phyloP scores from a whole-genome alignment of 2,888 invertebrate species.

The Epirrhoe alternata region DNA sequence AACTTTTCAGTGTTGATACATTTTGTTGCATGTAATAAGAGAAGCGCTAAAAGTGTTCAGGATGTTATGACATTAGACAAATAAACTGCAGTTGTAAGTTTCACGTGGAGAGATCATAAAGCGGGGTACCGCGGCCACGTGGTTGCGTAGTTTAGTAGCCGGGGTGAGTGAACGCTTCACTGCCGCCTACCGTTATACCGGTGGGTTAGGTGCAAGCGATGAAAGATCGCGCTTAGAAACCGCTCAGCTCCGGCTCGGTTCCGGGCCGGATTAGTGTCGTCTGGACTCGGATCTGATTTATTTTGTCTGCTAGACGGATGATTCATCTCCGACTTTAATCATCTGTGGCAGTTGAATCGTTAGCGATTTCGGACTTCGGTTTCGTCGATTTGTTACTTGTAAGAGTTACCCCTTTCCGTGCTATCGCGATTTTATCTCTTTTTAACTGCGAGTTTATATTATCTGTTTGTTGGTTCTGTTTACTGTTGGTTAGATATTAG shows the following conservation, averaged over 20 bases:
- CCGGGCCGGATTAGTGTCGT: constrained; percentile 38
- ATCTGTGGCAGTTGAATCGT: constrained; percentile 32
- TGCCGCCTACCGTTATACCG: constrained; percentile 58
- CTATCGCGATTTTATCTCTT: neutral
- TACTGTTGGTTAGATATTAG: too few relatives aligned
- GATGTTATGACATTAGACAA: constrained; percentile 53
- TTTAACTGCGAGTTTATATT: neutral
- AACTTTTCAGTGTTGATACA: constrained; percentile 33
- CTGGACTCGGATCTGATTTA: constrained; percentile 42
- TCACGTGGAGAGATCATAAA: constrained; percentile 47
- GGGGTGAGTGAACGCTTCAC: constrained; percentile 64
- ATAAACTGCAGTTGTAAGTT: constrained; percentile 45
- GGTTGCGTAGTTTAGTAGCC: constrained; percentile 52
- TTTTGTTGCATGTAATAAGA: constrained; percentile 37
- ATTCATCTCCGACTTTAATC: constrained; percentile 42
- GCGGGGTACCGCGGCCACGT: constrained; percentile 43
- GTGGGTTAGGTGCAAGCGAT: constrained; percentile 46
- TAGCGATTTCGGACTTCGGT: constrained; percentile 27
- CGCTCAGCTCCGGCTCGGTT: constrained; percentile 33
- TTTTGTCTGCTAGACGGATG: constrained; percentile 39
- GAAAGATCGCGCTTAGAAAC: constrained; percentile 46
- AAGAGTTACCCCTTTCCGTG: constrained; percentile 7
- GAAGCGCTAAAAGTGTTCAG: constrained; percentile 45
- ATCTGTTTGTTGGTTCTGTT: neutral
- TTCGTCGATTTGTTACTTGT: constrained; percentile 22